A percentile compares a stretch with the other conserved stretches of the same genome.
Conservation (phyloP, 2,113 vertebrate species). For the Nibea coibor region DNA sequence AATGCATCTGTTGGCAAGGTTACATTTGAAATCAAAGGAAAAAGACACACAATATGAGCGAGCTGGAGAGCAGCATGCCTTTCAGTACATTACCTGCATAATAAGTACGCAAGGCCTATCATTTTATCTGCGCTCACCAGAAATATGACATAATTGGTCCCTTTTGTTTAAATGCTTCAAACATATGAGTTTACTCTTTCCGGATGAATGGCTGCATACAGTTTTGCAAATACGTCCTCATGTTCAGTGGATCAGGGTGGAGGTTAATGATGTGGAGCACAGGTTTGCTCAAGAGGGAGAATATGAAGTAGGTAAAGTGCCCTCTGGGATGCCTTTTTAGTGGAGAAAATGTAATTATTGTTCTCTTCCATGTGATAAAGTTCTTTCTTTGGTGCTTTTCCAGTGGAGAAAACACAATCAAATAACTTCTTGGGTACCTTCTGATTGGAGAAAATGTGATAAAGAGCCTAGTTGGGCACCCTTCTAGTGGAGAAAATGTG, state of each 20-base stretch:
- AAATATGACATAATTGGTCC: background rate
- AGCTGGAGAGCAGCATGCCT: background rate
- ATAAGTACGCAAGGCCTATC: background rate
- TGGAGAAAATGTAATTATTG: too few relatives aligned
- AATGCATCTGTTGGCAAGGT: constrained; percentile 26
- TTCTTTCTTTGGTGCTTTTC: too few relatives aligned
- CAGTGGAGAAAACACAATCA: too few relatives aligned
- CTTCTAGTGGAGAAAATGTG: too few relatives aligned
- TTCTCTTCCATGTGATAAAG: background rate
- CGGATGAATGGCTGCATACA: background rate
- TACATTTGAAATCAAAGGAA: constrained; percentile 41
- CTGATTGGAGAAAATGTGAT: too few relatives aligned
- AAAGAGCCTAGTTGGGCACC: background rate
- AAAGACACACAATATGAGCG: background rate
- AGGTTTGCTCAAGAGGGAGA: too few relatives aligned
- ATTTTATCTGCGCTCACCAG: background rate
- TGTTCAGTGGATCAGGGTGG: background rate
- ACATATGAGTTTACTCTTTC: background rate
- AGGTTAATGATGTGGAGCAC: background rate
- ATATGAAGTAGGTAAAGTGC: background rate
- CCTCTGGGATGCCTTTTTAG: background rate
- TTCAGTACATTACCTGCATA: background rate
- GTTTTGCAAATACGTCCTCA: too few relatives aligned
- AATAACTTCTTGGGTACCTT: too few relatives aligned
- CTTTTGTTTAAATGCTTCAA: background rate